Evolutionary conservation across 2,888 invertebrate species (phyloP), one percentile per base, ranked within the genome.

Genomic region (Minunthozetes semirufus): DNA sequence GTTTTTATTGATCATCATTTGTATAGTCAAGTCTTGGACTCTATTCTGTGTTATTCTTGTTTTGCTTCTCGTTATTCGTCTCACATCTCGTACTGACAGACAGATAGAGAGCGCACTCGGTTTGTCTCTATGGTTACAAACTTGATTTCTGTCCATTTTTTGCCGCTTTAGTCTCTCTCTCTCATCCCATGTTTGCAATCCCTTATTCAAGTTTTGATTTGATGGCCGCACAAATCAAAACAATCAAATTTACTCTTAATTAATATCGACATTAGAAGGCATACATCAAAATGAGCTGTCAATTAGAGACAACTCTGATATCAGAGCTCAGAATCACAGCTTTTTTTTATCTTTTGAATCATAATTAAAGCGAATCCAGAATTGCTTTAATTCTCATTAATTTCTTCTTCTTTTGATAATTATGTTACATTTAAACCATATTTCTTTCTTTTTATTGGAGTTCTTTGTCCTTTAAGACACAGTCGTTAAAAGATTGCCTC

Each of bases 401-500:
- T 53, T 61, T 61, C 33, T 33, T 33, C 33, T 33, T 33, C 33
- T 33, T 25, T n/a, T 25, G 27, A 25, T 61, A 61, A 61, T 61
- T 29, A 13, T 22, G 15, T 61, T 22, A 3, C 22, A 25, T 59
- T 59, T 59, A 25, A 66, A 15, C n/a, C 11, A 66, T 27, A 61
- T 27, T n/a, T 66, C 9, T 66, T 38, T 66, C 19, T 59, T 59
- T 33, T 66, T 66, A 66, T 66, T 66, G 22, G 38, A 66, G 38
- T 66, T 66, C 38, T 66, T 66, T 66, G 66, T 66, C 66, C 66
- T 38, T n/a, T 38, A 66, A 66, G 38, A 66, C 33, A 66, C n/a
- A 38, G 66, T 38, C 38, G 66, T 66, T 66, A 38, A 66, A 38
- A 8, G 66, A 66, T 66, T 66, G 66, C 66, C 66, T 66, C 8